Conservation (phyloP, 2,113 vertebrate species). For the Strix aluco region DNA sequence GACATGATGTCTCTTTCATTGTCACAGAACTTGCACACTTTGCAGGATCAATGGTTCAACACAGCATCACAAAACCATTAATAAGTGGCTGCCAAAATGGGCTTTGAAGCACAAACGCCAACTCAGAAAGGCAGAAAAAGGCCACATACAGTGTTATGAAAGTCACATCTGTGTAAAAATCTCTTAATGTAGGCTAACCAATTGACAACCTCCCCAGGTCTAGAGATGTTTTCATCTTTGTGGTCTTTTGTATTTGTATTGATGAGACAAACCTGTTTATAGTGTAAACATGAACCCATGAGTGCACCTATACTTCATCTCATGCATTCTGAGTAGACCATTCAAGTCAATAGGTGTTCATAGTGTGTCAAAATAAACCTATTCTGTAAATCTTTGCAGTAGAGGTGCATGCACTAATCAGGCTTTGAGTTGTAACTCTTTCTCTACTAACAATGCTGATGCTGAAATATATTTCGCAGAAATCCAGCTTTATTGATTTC, state of each 20-base stretch:
- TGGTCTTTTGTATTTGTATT: background rate
- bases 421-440: background rate
- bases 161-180: slow-evolving; percentile 19
- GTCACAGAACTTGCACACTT: slow-evolving; percentile 34
- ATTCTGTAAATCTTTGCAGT: background rate
- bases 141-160: background rate
- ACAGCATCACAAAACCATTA: slow-evolving; percentile 39
- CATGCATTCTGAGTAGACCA: background rate
- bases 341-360: background rate
- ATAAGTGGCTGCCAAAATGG: slow-evolving; percentile 5
- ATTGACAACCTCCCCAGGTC: background rate
- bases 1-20: background rate
- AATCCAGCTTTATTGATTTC: slow-evolving; percentile 1
- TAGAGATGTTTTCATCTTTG: slow-evolving; percentile 4
- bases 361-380: background rate
- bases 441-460: background rate
- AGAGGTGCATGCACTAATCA: background rate
- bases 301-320: background rate
- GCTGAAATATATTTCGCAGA: background rate
- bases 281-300: background rate
- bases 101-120: slow-evolving; percentile 14
- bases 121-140: slow-evolving; percentile 32
- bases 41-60: slow-evolving; percentile 42
- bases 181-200: background rate
- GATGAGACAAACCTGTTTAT: background rate